phyloP scores from a whole-genome alignment of 64 coral and sea anemone species.

The Montipora cactus region DNA sequence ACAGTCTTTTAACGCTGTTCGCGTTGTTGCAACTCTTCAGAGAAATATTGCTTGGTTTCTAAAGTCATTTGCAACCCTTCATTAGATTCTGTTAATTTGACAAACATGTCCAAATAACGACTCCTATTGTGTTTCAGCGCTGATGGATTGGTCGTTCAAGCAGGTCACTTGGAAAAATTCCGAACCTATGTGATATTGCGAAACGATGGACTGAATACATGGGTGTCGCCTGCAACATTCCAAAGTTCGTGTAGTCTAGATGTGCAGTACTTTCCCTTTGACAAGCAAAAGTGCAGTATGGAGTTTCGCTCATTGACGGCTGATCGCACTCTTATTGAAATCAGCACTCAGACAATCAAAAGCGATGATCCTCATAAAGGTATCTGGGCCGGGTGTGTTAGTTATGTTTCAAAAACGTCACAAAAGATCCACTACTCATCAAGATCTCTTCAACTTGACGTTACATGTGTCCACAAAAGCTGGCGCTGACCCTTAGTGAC shows the following conservation, averaged over 20 bases:
- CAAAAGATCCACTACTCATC: too few species aligned
- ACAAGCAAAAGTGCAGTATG: slow-evolving; percentile 58
- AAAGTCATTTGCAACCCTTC: too few species aligned
- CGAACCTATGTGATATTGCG: slow-evolving; percentile 56
- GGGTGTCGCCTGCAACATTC: slow-evolving; percentile 65
- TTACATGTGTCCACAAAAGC: too few species aligned
- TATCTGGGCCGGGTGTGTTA: background rate
- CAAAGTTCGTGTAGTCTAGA: slow-evolving; percentile 71
- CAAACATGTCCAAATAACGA: background rate
- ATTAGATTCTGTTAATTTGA: too few species aligned
- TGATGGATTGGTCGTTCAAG: slow-evolving; percentile 39
- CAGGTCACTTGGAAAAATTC: slow-evolving; percentile 73
- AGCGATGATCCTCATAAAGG: slow-evolving; percentile 17
- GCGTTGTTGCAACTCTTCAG: too few species aligned
- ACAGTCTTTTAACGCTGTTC: too few species aligned
- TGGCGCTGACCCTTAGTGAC: too few species aligned
- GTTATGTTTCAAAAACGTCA: too few species aligned
- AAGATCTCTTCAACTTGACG: too few species aligned
- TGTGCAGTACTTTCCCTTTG: slow-evolving; percentile 84
- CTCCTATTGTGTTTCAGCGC: slow-evolving; percentile 36
- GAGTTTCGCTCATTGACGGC: slow-evolving; percentile 30
- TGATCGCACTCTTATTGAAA: background rate
- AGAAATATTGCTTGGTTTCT: too few species aligned
- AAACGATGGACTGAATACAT: slow-evolving; percentile 61
- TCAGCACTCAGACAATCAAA: background rate